phyloP scores from a whole-genome alignment of 2,888 invertebrate genomes.

The Cephus pygmeus region DNA sequence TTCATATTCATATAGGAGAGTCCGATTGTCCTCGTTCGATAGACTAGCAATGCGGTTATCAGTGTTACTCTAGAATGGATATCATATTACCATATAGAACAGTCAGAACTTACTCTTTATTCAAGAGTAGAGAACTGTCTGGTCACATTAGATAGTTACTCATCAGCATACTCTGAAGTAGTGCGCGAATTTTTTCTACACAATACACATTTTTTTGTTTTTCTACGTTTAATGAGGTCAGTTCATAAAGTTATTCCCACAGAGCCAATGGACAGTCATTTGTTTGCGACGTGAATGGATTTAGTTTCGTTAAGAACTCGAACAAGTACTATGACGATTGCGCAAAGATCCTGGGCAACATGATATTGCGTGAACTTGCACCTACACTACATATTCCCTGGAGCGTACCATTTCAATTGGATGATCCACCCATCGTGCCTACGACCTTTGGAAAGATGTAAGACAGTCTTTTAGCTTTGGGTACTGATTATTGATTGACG shows the following conservation, averaged over 20 bases:
- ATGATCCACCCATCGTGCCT: slow-evolving; percentile 98
- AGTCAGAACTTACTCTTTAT: background rate
- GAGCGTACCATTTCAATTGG: slow-evolving; percentile 96
- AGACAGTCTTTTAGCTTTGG: slow-evolving; percentile 26
- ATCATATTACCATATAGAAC: slow-evolving; percentile 22
- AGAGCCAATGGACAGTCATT: slow-evolving; percentile 99
- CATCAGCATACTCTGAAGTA: background rate
- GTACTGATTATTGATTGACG: background rate
- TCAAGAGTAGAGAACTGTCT: background rate
- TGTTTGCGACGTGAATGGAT: slow-evolving; percentile 99
- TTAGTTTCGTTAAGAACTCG: slow-evolving; percentile 99
- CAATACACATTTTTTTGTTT: slow-evolving; percentile 14
- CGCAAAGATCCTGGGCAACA: slow-evolving; percentile 97
- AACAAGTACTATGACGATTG: slow-evolving; percentile 99
- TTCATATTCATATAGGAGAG: background rate
- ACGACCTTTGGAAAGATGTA: slow-evolving; percentile 98
- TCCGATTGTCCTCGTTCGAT: background rate
- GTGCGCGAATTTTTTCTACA: background rate
- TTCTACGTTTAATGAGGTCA: slow-evolving; percentile 11
- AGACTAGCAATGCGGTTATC: slow-evolving; percentile 18
- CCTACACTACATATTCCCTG: slow-evolving; percentile 97
- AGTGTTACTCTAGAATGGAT: slow-evolving; percentile 26
- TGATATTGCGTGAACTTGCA: slow-evolving; percentile 94
- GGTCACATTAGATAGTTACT: background rate
- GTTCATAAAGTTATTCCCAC: slow-evolving; percentile 39